These are phyloP conservation scores for Cottus gobio DNA, from an alignment of 2,113 vertebrate species.

Conservation along the genomic window DNA sequence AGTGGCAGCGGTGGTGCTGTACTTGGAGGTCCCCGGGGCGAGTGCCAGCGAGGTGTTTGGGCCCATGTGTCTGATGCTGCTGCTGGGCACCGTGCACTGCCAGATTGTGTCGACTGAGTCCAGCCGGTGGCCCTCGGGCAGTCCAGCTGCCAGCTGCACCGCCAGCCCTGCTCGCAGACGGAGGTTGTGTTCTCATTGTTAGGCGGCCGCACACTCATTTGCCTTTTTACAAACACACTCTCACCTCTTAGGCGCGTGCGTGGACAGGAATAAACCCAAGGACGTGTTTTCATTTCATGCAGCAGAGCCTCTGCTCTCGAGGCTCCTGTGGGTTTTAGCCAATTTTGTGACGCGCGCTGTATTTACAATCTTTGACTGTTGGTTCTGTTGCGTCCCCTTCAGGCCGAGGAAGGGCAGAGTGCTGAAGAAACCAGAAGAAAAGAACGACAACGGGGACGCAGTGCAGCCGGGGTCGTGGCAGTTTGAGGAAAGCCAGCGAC, in stretches of 20 bases:
- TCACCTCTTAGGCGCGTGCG: slow-evolving; percentile 25
- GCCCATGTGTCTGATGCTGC: slow-evolving; percentile 96
- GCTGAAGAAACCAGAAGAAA: slow-evolving; percentile 72
- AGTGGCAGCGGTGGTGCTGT: slow-evolving; percentile 90
- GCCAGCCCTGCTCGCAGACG: slow-evolving; percentile 86
- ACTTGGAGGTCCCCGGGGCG: slow-evolving; percentile 88
- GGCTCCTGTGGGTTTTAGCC: slow-evolving; percentile 1
- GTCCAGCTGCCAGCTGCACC: slow-evolving; percentile 72
- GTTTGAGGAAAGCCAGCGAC: slow-evolving; percentile 66
- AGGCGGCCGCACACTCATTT: slow-evolving; percentile 36
- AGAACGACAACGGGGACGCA: slow-evolving; percentile 44
- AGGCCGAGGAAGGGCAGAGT: slow-evolving; percentile 81
- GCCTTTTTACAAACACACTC: slow-evolving; percentile 17
- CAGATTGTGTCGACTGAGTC: slow-evolving; percentile 97
- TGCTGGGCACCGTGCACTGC: slow-evolving; percentile 98
- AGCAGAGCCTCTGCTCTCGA: not conserved
- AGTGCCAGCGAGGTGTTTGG: slow-evolving; percentile 91
- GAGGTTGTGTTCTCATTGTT: slow-evolving; percentile 83
- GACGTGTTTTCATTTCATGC: not conserved
- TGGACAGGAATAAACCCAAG: slow-evolving; percentile 14
- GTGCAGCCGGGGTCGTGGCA: slow-evolving; percentile 57
- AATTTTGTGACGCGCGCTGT: not conserved
- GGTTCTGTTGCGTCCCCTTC: slow-evolving; percentile 13
- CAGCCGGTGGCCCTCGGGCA: slow-evolving; percentile 77
- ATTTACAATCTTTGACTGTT: not conserved